Evolutionary conservation across 2,113 vertebrate species (phyloP).

Genomic region (Alethe diademata): DNA sequence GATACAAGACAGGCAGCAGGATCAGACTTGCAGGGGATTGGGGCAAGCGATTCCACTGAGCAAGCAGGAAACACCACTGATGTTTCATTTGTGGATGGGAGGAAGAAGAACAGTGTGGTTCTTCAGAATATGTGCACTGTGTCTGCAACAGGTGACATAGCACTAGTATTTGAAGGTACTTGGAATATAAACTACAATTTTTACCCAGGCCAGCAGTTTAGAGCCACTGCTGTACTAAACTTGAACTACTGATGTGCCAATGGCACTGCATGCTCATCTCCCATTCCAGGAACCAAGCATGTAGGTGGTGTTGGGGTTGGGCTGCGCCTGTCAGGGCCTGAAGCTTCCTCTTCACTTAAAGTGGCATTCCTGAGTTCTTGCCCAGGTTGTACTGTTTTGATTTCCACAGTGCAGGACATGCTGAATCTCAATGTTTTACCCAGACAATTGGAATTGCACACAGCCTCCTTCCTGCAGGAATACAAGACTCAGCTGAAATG

Average conservation of each 20-base stretch:
- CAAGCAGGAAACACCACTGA: neutral
- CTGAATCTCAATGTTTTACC: neutral
- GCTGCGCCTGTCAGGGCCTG: accelerated
- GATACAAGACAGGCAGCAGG: neutral
- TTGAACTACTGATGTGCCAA: neutral
- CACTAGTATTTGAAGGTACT: neutral
- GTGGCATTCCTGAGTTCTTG: neutral
- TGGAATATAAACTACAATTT: neutral
- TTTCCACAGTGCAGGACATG: neutral
- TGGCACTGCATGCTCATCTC: neutral
- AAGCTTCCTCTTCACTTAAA: neutral
- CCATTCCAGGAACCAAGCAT: neutral
- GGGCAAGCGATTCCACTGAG: neutral
- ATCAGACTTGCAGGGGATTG: neutral
- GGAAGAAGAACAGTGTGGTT: neutral
- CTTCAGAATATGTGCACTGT: neutral
- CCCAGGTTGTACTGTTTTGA: neutral
- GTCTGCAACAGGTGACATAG: neutral
- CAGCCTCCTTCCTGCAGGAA: conserved; percentile 38
- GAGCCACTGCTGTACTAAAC: neutral
- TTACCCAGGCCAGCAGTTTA: neutral
- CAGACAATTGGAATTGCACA: neutral
- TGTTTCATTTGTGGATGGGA: neutral
- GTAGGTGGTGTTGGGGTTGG: neutral
- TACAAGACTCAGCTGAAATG: neutral